These are phyloP conservation scores for Pseudobourletiella spinata DNA, from an alignment of 1,140 invertebrate species.

Conservation along the genomic window DNA sequence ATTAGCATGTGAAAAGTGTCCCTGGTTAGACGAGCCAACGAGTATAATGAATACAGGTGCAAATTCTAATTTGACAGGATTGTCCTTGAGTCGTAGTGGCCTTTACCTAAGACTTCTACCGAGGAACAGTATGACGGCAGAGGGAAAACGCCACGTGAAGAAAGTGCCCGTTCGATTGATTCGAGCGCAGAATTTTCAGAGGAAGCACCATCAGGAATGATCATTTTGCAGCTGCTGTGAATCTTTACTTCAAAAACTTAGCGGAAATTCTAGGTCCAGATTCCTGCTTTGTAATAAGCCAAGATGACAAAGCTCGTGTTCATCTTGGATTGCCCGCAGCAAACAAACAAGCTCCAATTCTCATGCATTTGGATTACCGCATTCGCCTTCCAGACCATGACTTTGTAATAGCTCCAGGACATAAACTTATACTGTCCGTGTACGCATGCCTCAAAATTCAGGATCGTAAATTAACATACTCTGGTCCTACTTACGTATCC, in stretches of 20 bases:
- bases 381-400: constrained; percentile 43
- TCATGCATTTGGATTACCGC: constrained; percentile 43
- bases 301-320: constrained; percentile 43
- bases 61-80: constrained; percentile 1
- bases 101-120: constrained; percentile 36
- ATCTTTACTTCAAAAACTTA: not conserved
- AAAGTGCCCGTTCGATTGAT: constrained; percentile 37
- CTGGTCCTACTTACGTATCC: constrained; percentile 41
- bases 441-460: constrained; percentile 38
- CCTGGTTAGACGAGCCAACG: too few species aligned
- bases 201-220: constrained; percentile 33
- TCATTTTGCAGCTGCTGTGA: not conserved
- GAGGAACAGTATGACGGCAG: constrained; percentile 18
- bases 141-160: constrained; percentile 37
- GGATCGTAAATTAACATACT: constrained; percentile 37
- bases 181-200: constrained; percentile 28
- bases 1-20: too few species aligned
- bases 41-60: too few species aligned
- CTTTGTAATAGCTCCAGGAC: constrained; percentile 39
- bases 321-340: constrained; percentile 42
- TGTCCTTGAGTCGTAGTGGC: constrained; percentile 15
- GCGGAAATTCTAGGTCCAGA: not conserved
- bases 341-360: constrained; percentile 40
- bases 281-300: constrained; percentile 31
- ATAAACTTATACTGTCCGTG: constrained; percentile 37